Evolutionary conservation across 2,888 invertebrate genomes (phyloP).

Genomic region (Celastrina argiolus): DNA sequence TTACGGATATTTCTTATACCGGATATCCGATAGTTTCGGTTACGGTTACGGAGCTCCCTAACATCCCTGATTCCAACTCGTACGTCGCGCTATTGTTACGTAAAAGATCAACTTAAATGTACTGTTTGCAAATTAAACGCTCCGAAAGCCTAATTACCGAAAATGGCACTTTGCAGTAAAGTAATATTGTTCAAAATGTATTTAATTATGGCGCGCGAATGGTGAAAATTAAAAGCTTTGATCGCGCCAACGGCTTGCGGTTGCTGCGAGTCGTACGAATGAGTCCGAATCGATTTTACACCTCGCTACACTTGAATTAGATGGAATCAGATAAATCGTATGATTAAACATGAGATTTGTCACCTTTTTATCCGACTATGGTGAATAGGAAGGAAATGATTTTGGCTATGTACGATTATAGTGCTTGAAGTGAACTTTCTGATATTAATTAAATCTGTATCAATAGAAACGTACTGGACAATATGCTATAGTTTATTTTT

Average conservation of each 20-base stretch:
- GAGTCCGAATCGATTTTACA: slow-evolving; percentile 18
- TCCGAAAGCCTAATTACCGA: background rate
- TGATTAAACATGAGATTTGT: slow-evolving; percentile 13
- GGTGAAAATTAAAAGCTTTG: slow-evolving; percentile 44
- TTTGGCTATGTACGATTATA: too few species aligned
- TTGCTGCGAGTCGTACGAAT: slow-evolving; percentile 30
- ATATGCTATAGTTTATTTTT: too few species aligned
- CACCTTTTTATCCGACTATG: background rate
- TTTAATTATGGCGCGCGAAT: slow-evolving; percentile 33
- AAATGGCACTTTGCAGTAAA: background rate
- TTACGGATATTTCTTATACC: too few species aligned
- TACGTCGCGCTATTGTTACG: too few species aligned
- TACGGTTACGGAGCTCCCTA: too few species aligned
- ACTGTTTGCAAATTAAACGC: background rate
- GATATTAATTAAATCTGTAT: too few species aligned
- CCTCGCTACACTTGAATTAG: slow-evolving; percentile 4
- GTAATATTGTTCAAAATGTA: slow-evolving; percentile 28
- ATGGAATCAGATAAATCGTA: slow-evolving; percentile 1
- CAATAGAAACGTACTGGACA: too few species aligned
- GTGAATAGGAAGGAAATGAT: too few species aligned
- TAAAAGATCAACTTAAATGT: too few species aligned
- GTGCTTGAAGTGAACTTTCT: too few species aligned
- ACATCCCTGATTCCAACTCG: too few species aligned
- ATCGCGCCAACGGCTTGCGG: slow-evolving; percentile 42
- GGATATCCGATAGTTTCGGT: too few species aligned